These are phyloP conservation scores for Ophion slaviceki DNA, from an alignment of 2,888 invertebrate species.

Conservation along the genomic window DNA sequence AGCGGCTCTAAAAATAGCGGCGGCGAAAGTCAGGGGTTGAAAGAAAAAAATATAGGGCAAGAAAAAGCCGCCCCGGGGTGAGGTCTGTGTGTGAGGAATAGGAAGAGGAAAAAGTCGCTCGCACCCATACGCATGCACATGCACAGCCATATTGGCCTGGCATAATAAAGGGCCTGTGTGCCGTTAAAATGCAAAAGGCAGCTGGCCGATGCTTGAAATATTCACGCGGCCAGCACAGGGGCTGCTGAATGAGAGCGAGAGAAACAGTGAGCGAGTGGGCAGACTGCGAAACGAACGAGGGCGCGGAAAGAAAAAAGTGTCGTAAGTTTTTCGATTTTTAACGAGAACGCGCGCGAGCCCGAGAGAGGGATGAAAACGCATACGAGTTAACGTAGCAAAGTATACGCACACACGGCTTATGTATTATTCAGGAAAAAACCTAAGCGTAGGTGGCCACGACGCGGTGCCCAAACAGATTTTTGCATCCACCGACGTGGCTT, in stretches of 20 bases:
- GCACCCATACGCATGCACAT: slow-evolving; percentile 5
- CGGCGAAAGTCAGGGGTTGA: background rate
- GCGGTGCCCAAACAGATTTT: slow-evolving; percentile 34
- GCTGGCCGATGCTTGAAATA: slow-evolving; percentile 73
- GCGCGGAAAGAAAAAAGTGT: slow-evolving; percentile 34
- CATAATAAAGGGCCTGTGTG: slow-evolving; percentile 62
- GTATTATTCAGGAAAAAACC: slow-evolving; percentile 64
- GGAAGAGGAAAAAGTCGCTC: slow-evolving; percentile 6
- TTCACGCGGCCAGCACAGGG: slow-evolving; percentile 66
- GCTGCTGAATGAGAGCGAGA: slow-evolving; percentile 33
- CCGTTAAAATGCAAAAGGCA: slow-evolving; percentile 68
- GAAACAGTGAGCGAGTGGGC: slow-evolving; percentile 33
- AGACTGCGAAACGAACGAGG: slow-evolving; percentile 6
- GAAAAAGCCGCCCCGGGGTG: slow-evolving; percentile 30
- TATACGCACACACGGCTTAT: slow-evolving; percentile 48
- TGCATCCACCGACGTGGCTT: slow-evolving; percentile 25
- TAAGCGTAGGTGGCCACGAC: slow-evolving; percentile 55
- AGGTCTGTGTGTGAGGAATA: slow-evolving; percentile 19
- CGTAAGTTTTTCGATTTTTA: slow-evolving; percentile 63
- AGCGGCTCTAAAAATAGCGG: slow-evolving; percentile 25
- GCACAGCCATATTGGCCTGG: slow-evolving; percentile 39
- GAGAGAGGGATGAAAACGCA: background rate
- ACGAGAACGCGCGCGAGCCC: slow-evolving; percentile 1
- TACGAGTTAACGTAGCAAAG: slow-evolving; percentile 3
- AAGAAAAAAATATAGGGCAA: slow-evolving; percentile 27